Conservation (phyloP, 2,797 vertebrate genomes). For the Helicolenus hilgendorfi region DNA sequence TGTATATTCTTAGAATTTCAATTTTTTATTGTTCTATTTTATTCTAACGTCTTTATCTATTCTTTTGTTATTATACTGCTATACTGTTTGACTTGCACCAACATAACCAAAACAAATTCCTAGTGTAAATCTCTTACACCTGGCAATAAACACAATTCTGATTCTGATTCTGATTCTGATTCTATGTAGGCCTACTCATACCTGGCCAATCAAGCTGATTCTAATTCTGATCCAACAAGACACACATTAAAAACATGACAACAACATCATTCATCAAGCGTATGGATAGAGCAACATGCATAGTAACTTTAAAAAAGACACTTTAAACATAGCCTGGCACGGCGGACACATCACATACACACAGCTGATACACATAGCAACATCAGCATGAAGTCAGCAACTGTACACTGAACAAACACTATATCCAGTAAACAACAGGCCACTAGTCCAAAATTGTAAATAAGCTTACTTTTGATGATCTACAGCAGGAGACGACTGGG, state of each 20-base stretch:
- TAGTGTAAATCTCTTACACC: too few relatives aligned
- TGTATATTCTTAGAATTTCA: too few relatives aligned
- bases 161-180: too few relatives aligned
- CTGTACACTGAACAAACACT: too few relatives aligned
- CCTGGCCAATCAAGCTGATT: neutral
- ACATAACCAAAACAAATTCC: too few relatives aligned
- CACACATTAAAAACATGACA: neutral
- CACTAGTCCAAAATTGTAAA: neutral
- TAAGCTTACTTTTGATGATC: neutral
- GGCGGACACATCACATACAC: neutral
- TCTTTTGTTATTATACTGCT: too few relatives aligned
- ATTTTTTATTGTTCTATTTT: too few relatives aligned
- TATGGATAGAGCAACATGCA: neutral
- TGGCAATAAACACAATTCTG: too few relatives aligned
- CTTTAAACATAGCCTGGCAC: neutral
- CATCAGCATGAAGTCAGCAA: too few relatives aligned
- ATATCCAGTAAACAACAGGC: too few relatives aligned
- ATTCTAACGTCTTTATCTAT: too few relatives aligned
- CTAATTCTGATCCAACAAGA: neutral
- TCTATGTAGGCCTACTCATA: neutral
- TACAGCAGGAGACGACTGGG: neutral
- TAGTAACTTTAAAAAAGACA: neutral
- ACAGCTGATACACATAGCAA: neutral
- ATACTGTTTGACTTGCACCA: too few relatives aligned
- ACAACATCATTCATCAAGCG: neutral